Evolutionary conservation across 2,113 vertebrate genomes (phyloP), one percentile per base, ranked within the genome.

Genomic region (Alaudala cheleensis): DNA sequence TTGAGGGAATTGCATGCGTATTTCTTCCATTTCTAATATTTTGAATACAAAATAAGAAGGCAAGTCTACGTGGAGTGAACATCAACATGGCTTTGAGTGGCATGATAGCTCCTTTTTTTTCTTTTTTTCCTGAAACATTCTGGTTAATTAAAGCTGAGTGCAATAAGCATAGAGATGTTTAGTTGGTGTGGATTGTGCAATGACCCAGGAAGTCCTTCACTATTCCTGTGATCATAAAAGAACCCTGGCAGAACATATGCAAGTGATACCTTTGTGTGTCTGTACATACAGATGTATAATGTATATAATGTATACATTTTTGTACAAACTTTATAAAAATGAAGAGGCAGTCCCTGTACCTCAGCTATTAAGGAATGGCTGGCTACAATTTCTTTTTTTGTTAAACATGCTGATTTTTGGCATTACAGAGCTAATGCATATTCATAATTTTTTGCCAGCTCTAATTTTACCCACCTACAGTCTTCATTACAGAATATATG

Each of bases 381-480:
- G 79, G 54, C 71, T 92, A 67, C 33, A 61, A 67, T 73, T 88
- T 86, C 25, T 82, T 62, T 90, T 57, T 72, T 64, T 91, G 45
- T 91, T n/a, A 81, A 96, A 80, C 11, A 5, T 78, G 40, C 34
- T 86, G 69, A 57, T 73, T 88, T 84, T 84, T 96, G 86, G 76
- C 88, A 65, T 95, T 92, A 96, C 76, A 45, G 76, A 81, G 54
- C 57, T 67, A 83, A 91, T 64, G 28, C 58, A 93, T 73, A 81
- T 72, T 95, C 61, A 56, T 66, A 29, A 24, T 44, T 85, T 42
- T 92, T 79, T 96, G 26, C 88, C 33, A 76, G 64, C 83, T 93
- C 91, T 97, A 95, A 97, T 98, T 98, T 96, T 95, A 97, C 61
- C 86, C 82, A 92, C 49, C 64, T 76, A 66, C 88, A 97, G 71